These are phyloP conservation scores for Macaca nemestrina DNA, from an alignment of 2,113 vertebrate genomes.

Conservation along the genomic window DNA sequence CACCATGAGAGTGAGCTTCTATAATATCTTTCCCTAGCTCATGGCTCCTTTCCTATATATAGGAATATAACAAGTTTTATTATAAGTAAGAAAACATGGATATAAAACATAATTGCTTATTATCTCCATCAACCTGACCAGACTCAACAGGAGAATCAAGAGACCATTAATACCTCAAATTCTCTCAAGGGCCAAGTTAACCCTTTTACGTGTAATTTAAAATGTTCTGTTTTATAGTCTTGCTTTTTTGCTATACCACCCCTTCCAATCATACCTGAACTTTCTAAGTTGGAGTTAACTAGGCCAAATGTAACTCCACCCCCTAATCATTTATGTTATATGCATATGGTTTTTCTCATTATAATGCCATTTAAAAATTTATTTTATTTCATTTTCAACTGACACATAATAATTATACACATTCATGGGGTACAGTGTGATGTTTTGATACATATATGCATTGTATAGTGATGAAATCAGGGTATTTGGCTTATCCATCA, in stretches of 20 bases:
- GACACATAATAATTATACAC: neutral
- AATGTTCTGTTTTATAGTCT: neutral
- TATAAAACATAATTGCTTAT: neutral
- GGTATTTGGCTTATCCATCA: neutral
- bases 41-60: neutral
- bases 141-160: neutral
- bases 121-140: neutral
- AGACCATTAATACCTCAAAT: neutral
- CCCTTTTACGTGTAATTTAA: neutral
- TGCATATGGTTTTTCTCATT: neutral
- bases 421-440: neutral
- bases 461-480: neutral
- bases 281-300: neutral
- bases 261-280: neutral
- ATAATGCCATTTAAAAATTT: neutral
- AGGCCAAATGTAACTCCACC: neutral
- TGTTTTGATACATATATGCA: neutral
- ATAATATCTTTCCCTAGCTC: neutral
- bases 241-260: neutral
- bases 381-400: neutral
- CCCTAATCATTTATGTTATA: neutral
- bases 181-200: neutral
- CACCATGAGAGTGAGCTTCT: neutral
- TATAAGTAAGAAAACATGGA: neutral
- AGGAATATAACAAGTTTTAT: neutral